Base-by-base conservation (phyloP, 2,113 vertebrate species). In the Atlantisia rogersi region DNA sequence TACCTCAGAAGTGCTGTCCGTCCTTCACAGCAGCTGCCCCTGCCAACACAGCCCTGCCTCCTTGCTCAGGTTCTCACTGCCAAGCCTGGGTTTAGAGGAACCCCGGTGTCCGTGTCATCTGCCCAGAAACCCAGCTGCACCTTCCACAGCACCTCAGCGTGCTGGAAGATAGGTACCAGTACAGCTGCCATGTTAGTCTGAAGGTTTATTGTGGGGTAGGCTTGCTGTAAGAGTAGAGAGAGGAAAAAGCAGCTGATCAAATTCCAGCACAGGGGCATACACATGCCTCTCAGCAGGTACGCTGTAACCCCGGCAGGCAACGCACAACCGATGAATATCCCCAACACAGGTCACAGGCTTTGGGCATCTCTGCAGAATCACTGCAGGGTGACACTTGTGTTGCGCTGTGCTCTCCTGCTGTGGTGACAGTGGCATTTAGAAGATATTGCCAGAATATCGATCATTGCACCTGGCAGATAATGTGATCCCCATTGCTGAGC, bases 181-280 rank as follows among this genome's bases (percentile, higher is more conserved):
- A 95, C 77, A 94, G 70, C 81, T 81, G 56, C 95, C 60, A 1
- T 53, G 35, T 96, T 91, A 96, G 95, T 93, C 92, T 97, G 86
- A 88, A 97, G 91, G 91, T 97, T 98, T 98, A 98, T 98, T 98
- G 85, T 89, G 93, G 79, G 95, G 85, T 55, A 97, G 95, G 82
- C 73, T 97, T 93, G 75, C 92, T 85, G 92, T 96, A 79, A 68
- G 81, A 95, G 92, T 96, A 98, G 97, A 97, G 87, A 97, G 97
- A 74, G 97, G 85, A 93, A 93, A 73, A 95, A 92, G 48, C 19
- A 97, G 88, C 96, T 74, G 63, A 95, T 93, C 81, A 94, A 94
- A 88, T 92, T 92, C 86, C 96, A 94, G 92, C 96, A 91, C 46
- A 26, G 95, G 15, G 31, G 39, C 0, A 5, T 60, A 64, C 1